Conservation (phyloP, 1,140 invertebrate genomes). For the Saxidomus purpurata region DNA sequence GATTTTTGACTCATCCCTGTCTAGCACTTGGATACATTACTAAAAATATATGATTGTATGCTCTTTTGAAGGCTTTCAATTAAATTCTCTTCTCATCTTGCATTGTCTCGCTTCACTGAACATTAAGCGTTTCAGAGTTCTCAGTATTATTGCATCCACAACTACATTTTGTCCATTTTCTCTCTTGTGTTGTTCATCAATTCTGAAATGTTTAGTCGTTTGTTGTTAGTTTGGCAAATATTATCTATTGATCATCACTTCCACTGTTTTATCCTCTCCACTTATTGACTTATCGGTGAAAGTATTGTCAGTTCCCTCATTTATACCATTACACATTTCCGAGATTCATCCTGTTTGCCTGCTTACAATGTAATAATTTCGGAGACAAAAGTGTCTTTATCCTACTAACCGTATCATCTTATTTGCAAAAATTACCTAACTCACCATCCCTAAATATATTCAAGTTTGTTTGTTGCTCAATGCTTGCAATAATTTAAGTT, state of each 20-base stretch:
- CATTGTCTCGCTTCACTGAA: neutral
- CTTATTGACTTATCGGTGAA: neutral
- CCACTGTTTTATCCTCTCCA: neutral
- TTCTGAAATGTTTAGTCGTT: neutral
- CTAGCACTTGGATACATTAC: neutral
- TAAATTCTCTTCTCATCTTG: neutral
- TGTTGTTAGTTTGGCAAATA: neutral
- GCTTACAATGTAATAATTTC: too few relatives aligned
- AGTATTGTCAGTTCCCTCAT: conserved; percentile 43
- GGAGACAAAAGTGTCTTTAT: too few relatives aligned
- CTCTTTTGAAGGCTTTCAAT: neutral
- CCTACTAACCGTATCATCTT: too few relatives aligned
- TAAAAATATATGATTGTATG: neutral
- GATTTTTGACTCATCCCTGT: neutral
- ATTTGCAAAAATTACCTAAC: too few relatives aligned
- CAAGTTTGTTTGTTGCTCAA: too few relatives aligned
- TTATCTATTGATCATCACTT: neutral
- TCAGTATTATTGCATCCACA: neutral
- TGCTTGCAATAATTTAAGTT: too few relatives aligned
- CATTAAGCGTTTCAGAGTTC: neutral
- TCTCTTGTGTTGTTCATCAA: neutral
- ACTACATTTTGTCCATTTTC: neutral
- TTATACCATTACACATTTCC: conserved; percentile 47
- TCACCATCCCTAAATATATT: too few relatives aligned
- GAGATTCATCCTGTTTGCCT: conserved; percentile 31